Evolutionary conservation across 1,140 invertebrate genomes (phyloP), one percentile per base, ranked within the genome.

Genomic region (Zaprionus kolodkinae): DNA sequence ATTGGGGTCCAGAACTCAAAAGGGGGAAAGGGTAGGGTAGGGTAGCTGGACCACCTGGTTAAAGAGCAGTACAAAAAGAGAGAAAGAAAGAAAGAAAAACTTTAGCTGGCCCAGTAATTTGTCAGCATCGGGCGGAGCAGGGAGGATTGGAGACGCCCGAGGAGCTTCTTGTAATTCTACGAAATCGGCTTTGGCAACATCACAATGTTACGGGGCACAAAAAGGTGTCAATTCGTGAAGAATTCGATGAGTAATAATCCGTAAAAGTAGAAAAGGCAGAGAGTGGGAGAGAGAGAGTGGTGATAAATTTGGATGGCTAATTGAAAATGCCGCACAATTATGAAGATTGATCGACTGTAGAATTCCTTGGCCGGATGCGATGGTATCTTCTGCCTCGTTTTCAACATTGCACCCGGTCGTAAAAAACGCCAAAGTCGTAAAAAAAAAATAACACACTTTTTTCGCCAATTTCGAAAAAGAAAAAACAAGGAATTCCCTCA

Each of bases 221-320:
- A 87, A 81, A 87, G 84, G 84, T 87, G 84, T 88, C 84, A 87
- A 87, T 87, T 80, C 84, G 84, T 78, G 70, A 83, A 87, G 84
- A 88, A 78, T 88, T 85, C 84, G 84, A 88, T 87, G 83, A 87
- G 80, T 87, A 87, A 87, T 87, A 87, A 80, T 77, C 72, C 61
- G 40, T 17, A 50, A 10, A 7, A 52, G 52, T 73, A 48, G 76
- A 64, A 35, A 65, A 74, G 63, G 52, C 56, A 62, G 45, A 48
- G 27, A 30, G 61, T 36, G 43, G 56, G n/a, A 38, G 40, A 52
- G 60, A 11, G 15, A 64, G 48, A 12, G 52, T 56, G 62, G 72
- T 80, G 76, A 87, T 87, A 87, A 87, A 87, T 87, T 88, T 77
- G 35, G 73, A 69, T 64, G 67, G 65, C 80, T 83, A 80, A 87